Conservation (phyloP, 2,888 invertebrate species). For the Neocrepidodera transversa region DNA sequence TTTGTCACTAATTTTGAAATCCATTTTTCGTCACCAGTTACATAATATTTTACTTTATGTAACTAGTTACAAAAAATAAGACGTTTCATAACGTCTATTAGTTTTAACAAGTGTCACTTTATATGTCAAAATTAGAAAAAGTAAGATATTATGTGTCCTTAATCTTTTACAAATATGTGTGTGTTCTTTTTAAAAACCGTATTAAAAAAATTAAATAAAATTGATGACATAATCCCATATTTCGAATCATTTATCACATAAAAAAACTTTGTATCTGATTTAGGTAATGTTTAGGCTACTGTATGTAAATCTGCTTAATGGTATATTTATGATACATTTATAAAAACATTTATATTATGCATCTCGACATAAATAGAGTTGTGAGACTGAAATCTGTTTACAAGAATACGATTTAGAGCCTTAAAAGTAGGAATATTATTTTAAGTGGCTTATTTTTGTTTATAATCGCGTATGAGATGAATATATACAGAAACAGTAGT, state of each 20-base stretch:
- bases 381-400: slow-evolving; percentile 14
- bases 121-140: too few species aligned
- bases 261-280: slow-evolving; percentile 4
- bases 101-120: too few species aligned
- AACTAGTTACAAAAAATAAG: too few species aligned
- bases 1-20: too few species aligned
- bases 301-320: slow-evolving; percentile 23
- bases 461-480: background rate
- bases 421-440: slow-evolving; percentile 11
- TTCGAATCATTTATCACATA: slow-evolving; percentile 10
- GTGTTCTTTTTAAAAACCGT: background rate
- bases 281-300: slow-evolving; percentile 19
- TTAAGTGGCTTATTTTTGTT: slow-evolving; percentile 22
- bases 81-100: too few species aligned
- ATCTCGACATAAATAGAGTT: slow-evolving; percentile 20
- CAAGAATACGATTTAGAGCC: background rate
- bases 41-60: too few species aligned
- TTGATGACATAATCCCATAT: slow-evolving; percentile 9
- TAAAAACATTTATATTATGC: slow-evolving; percentile 12
- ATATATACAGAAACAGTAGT: background rate
- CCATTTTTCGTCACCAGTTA: too few species aligned
- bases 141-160: too few species aligned
- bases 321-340: slow-evolving; percentile 16
- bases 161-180: background rate
- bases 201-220: background rate